Evolutionary conservation across 2,888 invertebrate genomes (phyloP).

Genomic region (Caprella mutica): DNA sequence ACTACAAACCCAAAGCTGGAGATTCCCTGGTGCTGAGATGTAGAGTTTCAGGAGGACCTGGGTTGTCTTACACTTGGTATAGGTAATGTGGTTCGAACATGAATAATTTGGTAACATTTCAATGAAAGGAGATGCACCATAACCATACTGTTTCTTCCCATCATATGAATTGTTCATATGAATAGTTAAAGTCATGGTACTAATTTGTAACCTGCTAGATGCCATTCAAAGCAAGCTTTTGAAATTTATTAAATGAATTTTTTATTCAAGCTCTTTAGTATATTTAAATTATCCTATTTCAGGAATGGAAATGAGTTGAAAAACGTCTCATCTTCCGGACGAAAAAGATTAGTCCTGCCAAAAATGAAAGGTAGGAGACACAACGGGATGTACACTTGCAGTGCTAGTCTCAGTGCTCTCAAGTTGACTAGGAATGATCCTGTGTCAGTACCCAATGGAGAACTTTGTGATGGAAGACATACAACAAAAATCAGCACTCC

Average conservation of each 20-base stretch:
- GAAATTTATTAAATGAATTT: no score
- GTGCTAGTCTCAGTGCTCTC: slow-evolving; percentile 3
- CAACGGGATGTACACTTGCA: slow-evolving; percentile 24
- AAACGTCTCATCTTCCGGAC: background rate
- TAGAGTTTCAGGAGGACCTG: slow-evolving; percentile 15
- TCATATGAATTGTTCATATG: no score
- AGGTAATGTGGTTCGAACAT: no score
- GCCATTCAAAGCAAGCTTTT: no score
- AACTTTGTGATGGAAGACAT: background rate
- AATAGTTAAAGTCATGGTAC: no score
- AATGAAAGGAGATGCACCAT: no score
- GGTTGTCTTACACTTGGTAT: slow-evolving; percentile 13
- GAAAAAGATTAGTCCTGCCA: background rate
- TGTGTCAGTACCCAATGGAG: background rate
- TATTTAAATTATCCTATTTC: no score
- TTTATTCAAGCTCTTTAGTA: no score
- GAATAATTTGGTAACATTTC: no score
- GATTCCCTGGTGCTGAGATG: slow-evolving; percentile 11
- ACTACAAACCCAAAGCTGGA: no score
- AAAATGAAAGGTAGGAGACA: background rate
- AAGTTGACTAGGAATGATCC: background rate
- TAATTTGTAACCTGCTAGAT: no score
- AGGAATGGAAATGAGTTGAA: background rate
- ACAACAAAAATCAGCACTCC: background rate
- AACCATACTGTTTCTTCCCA: no score